Evolutionary conservation across 2,888 invertebrate species (phyloP).

Genomic region (Sturmia bella): DNA sequence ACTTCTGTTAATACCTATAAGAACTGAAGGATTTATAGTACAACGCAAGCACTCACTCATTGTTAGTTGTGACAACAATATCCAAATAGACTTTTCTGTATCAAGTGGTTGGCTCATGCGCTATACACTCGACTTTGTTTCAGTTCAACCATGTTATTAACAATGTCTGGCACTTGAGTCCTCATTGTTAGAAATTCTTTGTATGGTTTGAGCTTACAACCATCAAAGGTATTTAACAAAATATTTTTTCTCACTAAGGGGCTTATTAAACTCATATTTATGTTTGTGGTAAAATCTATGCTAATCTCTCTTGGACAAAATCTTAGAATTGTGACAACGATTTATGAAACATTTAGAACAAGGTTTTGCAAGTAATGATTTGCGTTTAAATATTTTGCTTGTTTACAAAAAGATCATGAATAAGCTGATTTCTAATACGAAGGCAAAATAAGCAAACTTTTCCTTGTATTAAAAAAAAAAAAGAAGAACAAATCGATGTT

Average conservation of each 20-base stretch:
- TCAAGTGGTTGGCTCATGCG: conserved; percentile 63
- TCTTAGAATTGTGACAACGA: conserved; percentile 57
- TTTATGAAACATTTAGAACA: conserved; percentile 52
- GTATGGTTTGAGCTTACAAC: conserved; percentile 32
- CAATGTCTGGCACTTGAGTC: conserved; percentile 30
- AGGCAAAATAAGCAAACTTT: conserved; percentile 53
- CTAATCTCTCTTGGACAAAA: conserved; percentile 37
- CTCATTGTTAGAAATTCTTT: conserved; percentile 9
- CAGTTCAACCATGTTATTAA: background rate
- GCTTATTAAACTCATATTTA: conserved; percentile 1
- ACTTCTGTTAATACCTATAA: conserved; percentile 44
- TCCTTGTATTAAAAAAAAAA: conserved; percentile 26
- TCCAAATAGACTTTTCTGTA: conserved; percentile 16
- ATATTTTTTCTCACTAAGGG: background rate
- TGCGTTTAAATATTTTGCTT: conserved; percentile 7
- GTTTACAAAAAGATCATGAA: conserved; percentile 19
- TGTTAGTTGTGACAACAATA: conserved; percentile 7
- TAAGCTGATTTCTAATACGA: conserved; percentile 27
- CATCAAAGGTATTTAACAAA: too few relatives aligned
- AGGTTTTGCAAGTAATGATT: background rate
- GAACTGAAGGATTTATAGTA: conserved; percentile 28
- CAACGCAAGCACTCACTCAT: conserved; percentile 4
- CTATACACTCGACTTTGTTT: conserved; percentile 65
- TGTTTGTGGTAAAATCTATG: conserved; percentile 46
- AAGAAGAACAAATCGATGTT: too few relatives aligned